These are phyloP conservation scores for Heptranchias perlo DNA, from an alignment of 2,113 vertebrate species.

Conservation along the genomic window DNA sequence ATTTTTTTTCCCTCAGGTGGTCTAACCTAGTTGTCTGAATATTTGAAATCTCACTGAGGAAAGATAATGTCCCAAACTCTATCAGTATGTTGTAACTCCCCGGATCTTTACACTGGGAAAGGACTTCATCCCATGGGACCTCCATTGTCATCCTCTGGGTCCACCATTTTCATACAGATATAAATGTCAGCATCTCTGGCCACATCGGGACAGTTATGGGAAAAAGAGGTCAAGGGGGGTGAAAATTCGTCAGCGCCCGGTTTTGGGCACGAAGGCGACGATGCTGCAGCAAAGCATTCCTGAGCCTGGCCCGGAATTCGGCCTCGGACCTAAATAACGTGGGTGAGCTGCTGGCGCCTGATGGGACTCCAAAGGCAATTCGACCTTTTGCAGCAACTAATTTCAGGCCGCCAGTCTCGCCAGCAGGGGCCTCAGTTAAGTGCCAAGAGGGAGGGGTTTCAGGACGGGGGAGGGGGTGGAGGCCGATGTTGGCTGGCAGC, in stretches of 20 bases:
- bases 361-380: no score
- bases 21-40: not conserved
- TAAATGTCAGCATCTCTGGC: not conserved
- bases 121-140: not conserved
- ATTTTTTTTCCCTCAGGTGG: not conserved
- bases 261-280: not conserved
- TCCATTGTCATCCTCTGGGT: not conserved
- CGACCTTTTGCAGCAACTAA: not conserved
- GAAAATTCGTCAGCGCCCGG: not conserved
- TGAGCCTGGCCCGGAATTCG: not conserved
- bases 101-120: not conserved
- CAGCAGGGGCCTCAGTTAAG: not conserved
- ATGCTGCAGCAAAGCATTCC: not conserved
- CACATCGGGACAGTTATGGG: no score
- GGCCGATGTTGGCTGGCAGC: not conserved
- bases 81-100: no score
- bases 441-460: not conserved
- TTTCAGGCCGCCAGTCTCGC: not conserved
- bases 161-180: not conserved
- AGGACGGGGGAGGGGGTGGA: not conserved
- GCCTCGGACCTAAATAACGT: no score
- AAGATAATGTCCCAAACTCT: not conserved
- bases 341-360: no score
- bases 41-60: not conserved
- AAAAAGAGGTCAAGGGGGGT: not conserved